A percentile compares a stretch with the other conserved stretches of the same genome.
Evolutionary conservation across 2,113 vertebrate genomes (phyloP).

Genomic region (Eclectus roratus): DNA sequence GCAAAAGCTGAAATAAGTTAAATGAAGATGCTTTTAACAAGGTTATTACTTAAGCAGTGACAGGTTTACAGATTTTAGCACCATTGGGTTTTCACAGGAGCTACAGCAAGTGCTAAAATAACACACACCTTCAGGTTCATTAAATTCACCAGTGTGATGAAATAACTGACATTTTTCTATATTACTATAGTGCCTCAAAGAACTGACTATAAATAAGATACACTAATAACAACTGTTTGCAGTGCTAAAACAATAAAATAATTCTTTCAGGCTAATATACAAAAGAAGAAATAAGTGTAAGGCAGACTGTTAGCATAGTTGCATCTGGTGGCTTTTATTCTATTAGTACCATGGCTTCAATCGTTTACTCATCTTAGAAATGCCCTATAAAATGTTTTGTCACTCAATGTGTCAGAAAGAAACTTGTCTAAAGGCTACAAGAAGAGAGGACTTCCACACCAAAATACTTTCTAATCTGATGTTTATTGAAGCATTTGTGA

Average conservation of each 20-base stretch:
- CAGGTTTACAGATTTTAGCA: slow-evolving; percentile 90
- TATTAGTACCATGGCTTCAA: slow-evolving; percentile 20
- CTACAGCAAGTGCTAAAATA: slow-evolving; percentile 89
- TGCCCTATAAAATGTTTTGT: slow-evolving; percentile 53
- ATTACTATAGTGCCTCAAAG: slow-evolving; percentile 78
- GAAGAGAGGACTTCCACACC: slow-evolving; percentile 27
- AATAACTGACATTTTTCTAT: slow-evolving; percentile 82
- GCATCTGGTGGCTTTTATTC: slow-evolving; percentile 54
- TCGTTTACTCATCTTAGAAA: slow-evolving; percentile 58
- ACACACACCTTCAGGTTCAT: slow-evolving; percentile 92
- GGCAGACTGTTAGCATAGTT: slow-evolving; percentile 39
- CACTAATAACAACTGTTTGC: slow-evolving; percentile 79
- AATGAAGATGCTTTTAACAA: slow-evolving; percentile 87
- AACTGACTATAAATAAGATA: slow-evolving; percentile 78
- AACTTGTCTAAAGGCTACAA: slow-evolving; percentile 62
- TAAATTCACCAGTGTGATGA: slow-evolving; percentile 84
- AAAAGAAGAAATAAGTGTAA: slow-evolving; percentile 62
- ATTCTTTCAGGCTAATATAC: slow-evolving; percentile 74
- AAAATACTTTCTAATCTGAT: slow-evolving; percentile 69
- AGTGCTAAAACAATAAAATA: slow-evolving; percentile 74
- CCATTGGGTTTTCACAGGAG: slow-evolving; percentile 84
- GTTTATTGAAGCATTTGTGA: slow-evolving; percentile 63
- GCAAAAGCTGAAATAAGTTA: slow-evolving; percentile 80
- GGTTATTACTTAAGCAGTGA: slow-evolving; percentile 85
- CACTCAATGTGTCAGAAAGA: slow-evolving; percentile 13